phyloP scores from a whole-genome alignment of 1,140 invertebrate genomes.

The Anastrepha ludens region DNA sequence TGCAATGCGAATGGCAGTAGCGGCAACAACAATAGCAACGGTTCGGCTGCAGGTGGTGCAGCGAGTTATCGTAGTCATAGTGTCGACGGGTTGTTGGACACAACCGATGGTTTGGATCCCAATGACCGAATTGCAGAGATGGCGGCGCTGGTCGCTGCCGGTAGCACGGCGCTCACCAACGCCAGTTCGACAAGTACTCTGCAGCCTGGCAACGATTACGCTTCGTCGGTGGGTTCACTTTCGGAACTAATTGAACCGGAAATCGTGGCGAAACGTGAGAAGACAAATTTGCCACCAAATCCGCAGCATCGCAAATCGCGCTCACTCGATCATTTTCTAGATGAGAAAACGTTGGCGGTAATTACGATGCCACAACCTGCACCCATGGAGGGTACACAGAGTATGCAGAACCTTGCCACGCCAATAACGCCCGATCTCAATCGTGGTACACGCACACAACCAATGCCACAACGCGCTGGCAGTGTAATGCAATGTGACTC shows the following conservation, averaged over 20 bases:
- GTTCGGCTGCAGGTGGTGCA: neutral
- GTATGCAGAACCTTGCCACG: conserved; percentile 73
- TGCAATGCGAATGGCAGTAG: conserved; percentile 56
- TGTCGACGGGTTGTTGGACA: conserved; percentile 70
- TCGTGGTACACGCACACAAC: conserved; percentile 56
- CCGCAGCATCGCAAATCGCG: conserved; percentile 77
- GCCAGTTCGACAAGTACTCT: conserved; percentile 69
- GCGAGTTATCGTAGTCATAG: conserved; percentile 70
- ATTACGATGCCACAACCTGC: conserved; percentile 59
- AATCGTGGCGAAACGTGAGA: conserved; percentile 64
- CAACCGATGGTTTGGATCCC: conserved; percentile 60
- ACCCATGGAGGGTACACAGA: conserved; percentile 70
- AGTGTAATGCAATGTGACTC: neutral
- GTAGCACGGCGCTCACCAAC: conserved; percentile 69
- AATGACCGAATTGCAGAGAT: conserved; percentile 69
- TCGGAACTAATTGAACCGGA: neutral
- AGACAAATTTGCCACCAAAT: conserved; percentile 59
- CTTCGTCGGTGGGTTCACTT: conserved; percentile 34
- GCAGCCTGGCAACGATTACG: conserved; percentile 64
- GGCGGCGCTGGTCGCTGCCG: conserved; percentile 67
- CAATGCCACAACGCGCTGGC: conserved; percentile 1
- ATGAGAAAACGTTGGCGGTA: conserved; percentile 71
- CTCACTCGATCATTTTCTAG: conserved; percentile 81
- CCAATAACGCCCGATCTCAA: conserved; percentile 66
- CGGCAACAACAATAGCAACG: neutral